Conservation (phyloP, 2,113 vertebrate genomes). For the Siniperca knerii region DNA sequence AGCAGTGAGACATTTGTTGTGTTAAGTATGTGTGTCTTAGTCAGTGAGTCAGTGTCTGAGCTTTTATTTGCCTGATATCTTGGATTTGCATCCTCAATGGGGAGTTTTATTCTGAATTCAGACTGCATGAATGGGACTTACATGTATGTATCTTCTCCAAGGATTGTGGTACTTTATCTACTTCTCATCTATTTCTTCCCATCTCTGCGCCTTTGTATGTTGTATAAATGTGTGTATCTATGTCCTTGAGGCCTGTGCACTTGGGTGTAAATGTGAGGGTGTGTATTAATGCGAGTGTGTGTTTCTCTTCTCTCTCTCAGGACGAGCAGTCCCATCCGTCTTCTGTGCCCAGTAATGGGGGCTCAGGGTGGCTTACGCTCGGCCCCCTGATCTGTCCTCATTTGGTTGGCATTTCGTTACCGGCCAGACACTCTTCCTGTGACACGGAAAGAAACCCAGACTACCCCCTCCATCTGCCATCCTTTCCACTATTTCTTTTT, state of each 20-base stretch:
- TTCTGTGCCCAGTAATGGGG: constrained; percentile 80
- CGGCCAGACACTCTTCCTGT: constrained; percentile 78
- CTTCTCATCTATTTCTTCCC: constrained; percentile 33
- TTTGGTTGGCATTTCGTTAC: constrained; percentile 85
- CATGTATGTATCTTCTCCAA: constrained; percentile 11
- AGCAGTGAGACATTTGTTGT: constrained; percentile 48
- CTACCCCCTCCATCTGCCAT: constrained; percentile 49
- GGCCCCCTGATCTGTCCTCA: constrained; percentile 84
- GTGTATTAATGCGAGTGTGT: constrained; percentile 53
- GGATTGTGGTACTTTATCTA: constrained; percentile 19
- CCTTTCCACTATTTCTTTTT: constrained; percentile 41
- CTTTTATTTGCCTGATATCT: constrained; percentile 53
- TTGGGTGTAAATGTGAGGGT: constrained; percentile 29
- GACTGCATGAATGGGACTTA: constrained; percentile 12
- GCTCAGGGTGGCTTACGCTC: constrained; percentile 76
- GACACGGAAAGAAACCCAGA: constrained; percentile 71
- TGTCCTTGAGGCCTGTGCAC: constrained; percentile 61
- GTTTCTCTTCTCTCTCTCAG: constrained; percentile 64
- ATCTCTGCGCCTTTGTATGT: constrained; percentile 7
- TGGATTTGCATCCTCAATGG: constrained; percentile 21
- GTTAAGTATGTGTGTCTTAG: constrained; percentile 36
- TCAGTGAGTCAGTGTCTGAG: constrained; percentile 28
- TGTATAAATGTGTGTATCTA: constrained; percentile 1
- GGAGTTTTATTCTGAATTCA: constrained; percentile 38
- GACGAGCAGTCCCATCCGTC: constrained; percentile 81